A percentile compares a stretch with the other conserved stretches of the same genome.
Evolutionary conservation across 1,140 invertebrate species (phyloP).

Genomic region (Aphaenogaster ashmeadi): DNA sequence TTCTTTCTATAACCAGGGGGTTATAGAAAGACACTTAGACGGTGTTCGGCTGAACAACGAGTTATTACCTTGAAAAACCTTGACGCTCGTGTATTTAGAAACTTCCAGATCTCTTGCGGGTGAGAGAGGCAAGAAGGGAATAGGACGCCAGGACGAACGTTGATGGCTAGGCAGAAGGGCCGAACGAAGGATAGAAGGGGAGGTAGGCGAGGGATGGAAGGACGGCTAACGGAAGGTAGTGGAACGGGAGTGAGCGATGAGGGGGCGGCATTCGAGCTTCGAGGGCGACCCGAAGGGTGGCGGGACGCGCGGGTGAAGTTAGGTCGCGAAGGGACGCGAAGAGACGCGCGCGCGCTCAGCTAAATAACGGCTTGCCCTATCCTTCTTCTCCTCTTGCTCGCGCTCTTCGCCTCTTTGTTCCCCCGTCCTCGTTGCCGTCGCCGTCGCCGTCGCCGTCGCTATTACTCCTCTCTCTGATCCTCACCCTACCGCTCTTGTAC

Average conservation of each 20-base stretch:
- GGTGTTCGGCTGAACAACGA: too few species aligned
- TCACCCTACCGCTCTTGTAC: neutral
- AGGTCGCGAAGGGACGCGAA: constrained; percentile 30
- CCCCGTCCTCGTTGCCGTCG: neutral
- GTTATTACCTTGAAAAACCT: too few species aligned
- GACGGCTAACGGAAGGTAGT: constrained; percentile 32
- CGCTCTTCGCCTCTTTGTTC: neutral
- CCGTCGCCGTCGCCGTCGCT: neutral
- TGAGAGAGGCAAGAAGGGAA: too few species aligned
- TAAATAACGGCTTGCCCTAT: constrained; percentile 11
- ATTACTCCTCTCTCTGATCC: constrained; percentile 4
- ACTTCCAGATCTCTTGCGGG: too few species aligned
- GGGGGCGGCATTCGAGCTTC: constrained; percentile 32
- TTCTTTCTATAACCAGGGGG: too few species aligned
- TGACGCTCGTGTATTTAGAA: too few species aligned
- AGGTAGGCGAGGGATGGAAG: neutral
- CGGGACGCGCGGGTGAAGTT: constrained; percentile 27
- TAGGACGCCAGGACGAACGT: too few species aligned
- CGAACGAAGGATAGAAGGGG: neutral
- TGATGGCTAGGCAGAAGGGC: too few species aligned
- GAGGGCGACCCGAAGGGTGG: constrained; percentile 7
- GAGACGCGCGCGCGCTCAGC: neutral
- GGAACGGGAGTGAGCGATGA: constrained; percentile 34
- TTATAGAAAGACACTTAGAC: too few species aligned
- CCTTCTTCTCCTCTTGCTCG: constrained; percentile 4